Conservation (phyloP, 2,113 vertebrate species). For the Psophia crepitans region DNA sequence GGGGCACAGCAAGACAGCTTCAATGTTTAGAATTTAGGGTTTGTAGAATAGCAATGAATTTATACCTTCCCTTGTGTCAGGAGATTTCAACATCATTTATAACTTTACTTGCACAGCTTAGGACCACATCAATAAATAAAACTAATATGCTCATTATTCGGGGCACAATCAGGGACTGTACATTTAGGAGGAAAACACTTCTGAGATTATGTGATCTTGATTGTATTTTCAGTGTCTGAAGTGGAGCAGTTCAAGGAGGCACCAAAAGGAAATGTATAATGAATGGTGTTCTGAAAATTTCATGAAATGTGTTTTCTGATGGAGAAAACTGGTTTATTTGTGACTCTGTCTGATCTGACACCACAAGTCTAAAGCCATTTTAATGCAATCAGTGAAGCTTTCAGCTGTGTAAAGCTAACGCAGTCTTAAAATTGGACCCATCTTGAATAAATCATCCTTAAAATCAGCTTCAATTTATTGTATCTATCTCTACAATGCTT, state of each 20-base stretch:
- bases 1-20: background rate
- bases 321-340: background rate
- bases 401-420: background rate
- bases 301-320: conserved; percentile 14
- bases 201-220: background rate
- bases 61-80: background rate
- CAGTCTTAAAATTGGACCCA: background rate
- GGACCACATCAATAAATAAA: background rate
- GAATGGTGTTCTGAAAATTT: conserved; percentile 26
- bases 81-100: background rate
- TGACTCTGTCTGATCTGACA: background rate
- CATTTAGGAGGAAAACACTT: background rate
- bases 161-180: background rate
- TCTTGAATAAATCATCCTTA: background rate
- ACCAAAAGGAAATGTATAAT: conserved; percentile 28
- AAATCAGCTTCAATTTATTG: background rate
- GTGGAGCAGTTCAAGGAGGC: background rate
- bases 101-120: background rate
- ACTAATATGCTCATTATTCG: background rate
- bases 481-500: background rate
- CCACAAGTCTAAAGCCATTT: background rate
- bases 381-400: background rate
- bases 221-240: background rate
- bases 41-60: background rate
- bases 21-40: background rate